phyloP scores from a whole-genome alignment of 2,113 vertebrate genomes.

The Rattus rattus region DNA sequence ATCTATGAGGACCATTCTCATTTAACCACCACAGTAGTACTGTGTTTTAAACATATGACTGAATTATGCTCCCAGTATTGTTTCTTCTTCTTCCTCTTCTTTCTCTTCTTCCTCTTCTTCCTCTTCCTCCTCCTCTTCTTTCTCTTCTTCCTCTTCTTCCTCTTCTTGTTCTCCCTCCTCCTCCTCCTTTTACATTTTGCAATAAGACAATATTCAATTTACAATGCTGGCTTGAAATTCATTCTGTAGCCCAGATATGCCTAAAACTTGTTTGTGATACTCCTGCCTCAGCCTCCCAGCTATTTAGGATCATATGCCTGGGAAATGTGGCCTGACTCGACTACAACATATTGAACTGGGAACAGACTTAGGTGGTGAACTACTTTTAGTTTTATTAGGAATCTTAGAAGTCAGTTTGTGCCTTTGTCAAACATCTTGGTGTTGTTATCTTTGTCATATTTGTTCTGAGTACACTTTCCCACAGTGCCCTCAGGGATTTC shows the following conservation, averaged over 20 bases:
- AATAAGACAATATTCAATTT: not conserved
- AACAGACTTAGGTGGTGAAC: not conserved
- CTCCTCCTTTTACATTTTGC: not conserved
- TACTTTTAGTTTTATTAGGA: not conserved
- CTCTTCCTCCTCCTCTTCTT: no score
- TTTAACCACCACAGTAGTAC: not conserved
- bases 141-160: accelerated
- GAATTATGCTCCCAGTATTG: not conserved
- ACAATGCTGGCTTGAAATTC: no score
- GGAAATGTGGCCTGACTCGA: not conserved
- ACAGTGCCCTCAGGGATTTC: not conserved
- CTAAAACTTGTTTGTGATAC: not conserved
- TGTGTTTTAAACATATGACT: not conserved
- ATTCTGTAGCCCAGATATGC: not conserved
- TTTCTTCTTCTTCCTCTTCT: not conserved
- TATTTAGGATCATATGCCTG: not conserved
- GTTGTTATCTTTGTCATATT: not conserved
- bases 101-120: no score
- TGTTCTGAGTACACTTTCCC: not conserved
- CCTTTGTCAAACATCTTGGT: not conserved
- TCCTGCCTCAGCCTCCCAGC: not conserved
- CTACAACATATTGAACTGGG: not conserved
- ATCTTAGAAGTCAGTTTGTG: not conserved
- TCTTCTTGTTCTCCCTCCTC: not conserved
- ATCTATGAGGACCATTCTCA: no score